Conservation (phyloP, 1,140 invertebrate genomes). For the Aporrectodea caliginosa region DNA sequence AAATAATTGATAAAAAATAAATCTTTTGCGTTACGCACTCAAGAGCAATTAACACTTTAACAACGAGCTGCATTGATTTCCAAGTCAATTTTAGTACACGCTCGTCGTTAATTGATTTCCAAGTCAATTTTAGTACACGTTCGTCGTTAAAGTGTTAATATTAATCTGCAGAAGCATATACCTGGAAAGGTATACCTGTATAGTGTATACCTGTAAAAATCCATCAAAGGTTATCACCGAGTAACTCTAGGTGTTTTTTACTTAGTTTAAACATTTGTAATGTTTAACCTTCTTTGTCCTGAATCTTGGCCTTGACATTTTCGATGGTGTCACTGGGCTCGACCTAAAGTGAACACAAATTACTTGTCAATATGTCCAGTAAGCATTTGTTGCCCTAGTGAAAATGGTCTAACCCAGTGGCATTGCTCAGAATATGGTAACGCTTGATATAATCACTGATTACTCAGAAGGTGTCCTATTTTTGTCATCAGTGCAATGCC, state of each 20-base stretch:
- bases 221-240: no score
- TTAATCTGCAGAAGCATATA: not conserved
- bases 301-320: not conserved
- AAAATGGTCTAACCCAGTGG: not conserved
- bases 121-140: not conserved
- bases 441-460: conserved; percentile 5
- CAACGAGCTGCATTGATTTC: no score
- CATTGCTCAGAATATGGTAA: conserved; percentile 24
- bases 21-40: no score
- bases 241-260: no score
- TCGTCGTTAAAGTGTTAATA: not conserved
- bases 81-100: no score
- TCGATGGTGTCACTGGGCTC: not conserved
- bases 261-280: not conserved
- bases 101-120: no score
- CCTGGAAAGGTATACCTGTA: no score
- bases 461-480: conserved; percentile 23
- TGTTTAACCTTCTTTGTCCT: not conserved
- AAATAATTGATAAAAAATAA: no score
- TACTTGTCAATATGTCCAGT: not conserved
- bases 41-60: no score
- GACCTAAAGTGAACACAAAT: no score
- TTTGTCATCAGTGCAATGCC: conserved; percentile 21
- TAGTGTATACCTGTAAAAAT: no score
- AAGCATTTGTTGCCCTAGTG: not conserved